phyloP scores from a whole-genome alignment of 2,888 invertebrate genomes.

The Scrobipalpa costella region DNA sequence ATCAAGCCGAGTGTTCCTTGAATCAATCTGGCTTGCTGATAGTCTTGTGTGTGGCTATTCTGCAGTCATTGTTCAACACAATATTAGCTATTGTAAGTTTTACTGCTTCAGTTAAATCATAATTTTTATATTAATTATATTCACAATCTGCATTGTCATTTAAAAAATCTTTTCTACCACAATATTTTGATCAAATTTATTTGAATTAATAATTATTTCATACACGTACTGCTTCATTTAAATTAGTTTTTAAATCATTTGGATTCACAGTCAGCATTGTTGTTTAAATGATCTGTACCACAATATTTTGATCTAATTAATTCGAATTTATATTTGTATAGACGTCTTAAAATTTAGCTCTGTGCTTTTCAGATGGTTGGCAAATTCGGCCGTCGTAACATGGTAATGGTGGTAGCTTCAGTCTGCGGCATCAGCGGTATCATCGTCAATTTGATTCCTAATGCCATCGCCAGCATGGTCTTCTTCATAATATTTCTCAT shows the following conservation, averaged over 20 bases:
- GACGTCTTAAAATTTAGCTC: background rate
- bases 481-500: constrained; percentile 55
- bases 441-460: constrained; percentile 74
- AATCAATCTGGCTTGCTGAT: constrained; percentile 33
- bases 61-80: constrained; percentile 38
- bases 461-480: constrained; percentile 72
- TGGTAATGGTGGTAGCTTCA: constrained; percentile 55
- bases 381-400: constrained; percentile 68
- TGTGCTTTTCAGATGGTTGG: constrained; percentile 51
- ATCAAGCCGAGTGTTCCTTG: constrained; percentile 30
- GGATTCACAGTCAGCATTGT: no score
- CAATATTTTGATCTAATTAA: no score
- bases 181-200: no score
- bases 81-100: constrained; percentile 60
- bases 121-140: no score
- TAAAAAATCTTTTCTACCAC: no score
- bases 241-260: no score
- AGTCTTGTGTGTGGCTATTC: constrained; percentile 29
- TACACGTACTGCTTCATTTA: no score
- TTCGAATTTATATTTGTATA: no score
- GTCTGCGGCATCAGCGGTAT: constrained; percentile 70
- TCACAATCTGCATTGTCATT: no score
- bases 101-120: no score
- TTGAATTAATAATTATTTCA: no score
- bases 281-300: no score